Base-by-base conservation (phyloP, 2,797 vertebrate genomes). In the Tolypeutes matacus region DNA sequence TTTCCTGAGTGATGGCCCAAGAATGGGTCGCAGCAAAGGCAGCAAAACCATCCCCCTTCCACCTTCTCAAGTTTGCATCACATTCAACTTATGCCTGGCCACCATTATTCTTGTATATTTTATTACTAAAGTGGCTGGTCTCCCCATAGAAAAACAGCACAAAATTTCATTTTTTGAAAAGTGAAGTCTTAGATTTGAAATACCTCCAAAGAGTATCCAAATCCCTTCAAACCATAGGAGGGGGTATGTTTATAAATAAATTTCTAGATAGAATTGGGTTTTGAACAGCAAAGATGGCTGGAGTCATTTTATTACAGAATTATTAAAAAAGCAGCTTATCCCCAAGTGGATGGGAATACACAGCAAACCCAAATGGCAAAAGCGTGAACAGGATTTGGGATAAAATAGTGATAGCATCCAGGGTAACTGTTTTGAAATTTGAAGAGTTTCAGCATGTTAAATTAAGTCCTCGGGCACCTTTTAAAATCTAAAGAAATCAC, bases 391-490 rank as follows among this genome's bases (percentile, higher is more conserved):
- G 77, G 58, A 87, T 87, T 81, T 78, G 73, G 72, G 70, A 67
- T 93, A 53, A 87, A 20, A 56, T 0, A 88, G 73, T 17, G 65
- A 69, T 12, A 60, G 73, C 23, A 72, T 42, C 87, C 42, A 18
- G 60, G 80, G 65, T 91, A 80, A 92, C 42, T 49, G 0, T 86
- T 92, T 60, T 94, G 70, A 90, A 96, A 83, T 34, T 8, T 92
- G 65, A 88, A 85, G 73, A 62, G 58, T 58, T 89, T 89, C 67
- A 6, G n/a, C 7, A 29, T 85, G 53, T 91, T 88, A 92, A 94
- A 96, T 90, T 90, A 96, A 96, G 96, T 93, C 94, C 90, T 91
- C 49, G 60, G 87, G 93, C 56, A 94, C 85, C 93, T 96, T 95
- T 96, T 96, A 93, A 93, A 96, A 76, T 69, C 94, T 92, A 72